phyloP scores from a whole-genome alignment of 2,888 invertebrate species.

The Thecocarcelia acutangulata region DNA sequence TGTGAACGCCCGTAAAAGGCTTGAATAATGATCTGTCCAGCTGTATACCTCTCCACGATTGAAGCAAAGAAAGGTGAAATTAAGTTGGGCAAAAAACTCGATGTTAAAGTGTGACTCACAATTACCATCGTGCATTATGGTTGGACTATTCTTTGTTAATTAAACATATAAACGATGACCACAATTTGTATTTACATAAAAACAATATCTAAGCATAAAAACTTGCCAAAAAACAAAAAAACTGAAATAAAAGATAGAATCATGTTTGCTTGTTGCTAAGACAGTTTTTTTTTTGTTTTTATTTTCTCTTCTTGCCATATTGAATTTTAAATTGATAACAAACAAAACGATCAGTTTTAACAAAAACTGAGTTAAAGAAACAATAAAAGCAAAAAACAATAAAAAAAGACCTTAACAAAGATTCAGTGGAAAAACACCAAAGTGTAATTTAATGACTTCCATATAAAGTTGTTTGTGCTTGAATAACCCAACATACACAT shows the following conservation, averaged over 20 bases:
- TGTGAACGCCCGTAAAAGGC: no score
- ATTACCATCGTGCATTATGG: no score
- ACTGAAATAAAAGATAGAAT: not conserved
- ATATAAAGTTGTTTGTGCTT: not conserved
- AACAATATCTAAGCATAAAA: not conserved
- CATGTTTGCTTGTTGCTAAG: conserved; percentile 6
- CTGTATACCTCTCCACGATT: no score
- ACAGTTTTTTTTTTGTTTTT: not conserved
- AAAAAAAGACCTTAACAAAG: not conserved
- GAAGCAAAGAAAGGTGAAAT: no score
- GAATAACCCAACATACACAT: not conserved
- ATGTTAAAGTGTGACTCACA: no score
- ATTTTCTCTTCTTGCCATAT: not conserved
- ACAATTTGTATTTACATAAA: not conserved
- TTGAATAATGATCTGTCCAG: no score
- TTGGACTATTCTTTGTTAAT: no score
- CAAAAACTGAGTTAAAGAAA: not conserved
- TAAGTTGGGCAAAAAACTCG: no score
- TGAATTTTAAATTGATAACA: conserved; percentile 1
- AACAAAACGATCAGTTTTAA: conserved; percentile 2
- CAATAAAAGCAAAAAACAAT: not conserved
- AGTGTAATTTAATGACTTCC: not conserved
- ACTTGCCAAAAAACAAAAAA: not conserved
- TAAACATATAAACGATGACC: not conserved
- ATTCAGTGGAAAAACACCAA: conserved; percentile 3